phyloP scores from a whole-genome alignment of 2,888 invertebrate species.

The Eulithis prunata region DNA sequence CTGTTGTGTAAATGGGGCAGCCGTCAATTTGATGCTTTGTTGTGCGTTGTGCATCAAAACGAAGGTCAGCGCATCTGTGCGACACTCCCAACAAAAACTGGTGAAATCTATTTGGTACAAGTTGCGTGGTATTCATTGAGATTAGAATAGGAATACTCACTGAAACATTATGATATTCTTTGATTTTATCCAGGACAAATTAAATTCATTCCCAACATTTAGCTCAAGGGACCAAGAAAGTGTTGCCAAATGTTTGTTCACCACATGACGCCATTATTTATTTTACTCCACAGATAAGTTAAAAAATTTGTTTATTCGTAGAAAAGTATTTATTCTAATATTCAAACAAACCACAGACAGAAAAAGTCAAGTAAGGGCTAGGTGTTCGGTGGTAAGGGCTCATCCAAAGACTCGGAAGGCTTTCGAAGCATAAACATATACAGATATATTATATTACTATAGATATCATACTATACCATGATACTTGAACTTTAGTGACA shows the following conservation, averaged over 20 bases:
- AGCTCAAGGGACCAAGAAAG: slow-evolving; percentile 72
- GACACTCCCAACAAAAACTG: slow-evolving; percentile 74
- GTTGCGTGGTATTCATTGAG: slow-evolving; percentile 19
- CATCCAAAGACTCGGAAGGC: too few species aligned
- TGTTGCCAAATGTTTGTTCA: slow-evolving; percentile 65
- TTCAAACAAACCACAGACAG: slow-evolving; percentile 23
- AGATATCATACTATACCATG: too few species aligned
- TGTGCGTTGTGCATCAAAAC: slow-evolving; percentile 85
- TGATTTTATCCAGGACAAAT: slow-evolving; percentile 72
- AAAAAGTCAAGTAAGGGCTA: background rate
- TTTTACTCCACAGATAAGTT: slow-evolving; percentile 12
- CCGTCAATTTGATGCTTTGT: slow-evolving; percentile 86
- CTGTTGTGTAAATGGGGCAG: slow-evolving; percentile 85
- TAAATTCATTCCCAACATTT: slow-evolving; percentile 81
- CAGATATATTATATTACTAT: too few species aligned
- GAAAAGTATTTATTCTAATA: background rate
- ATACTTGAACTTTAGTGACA: too few species aligned
- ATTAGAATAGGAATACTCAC: slow-evolving; percentile 72
- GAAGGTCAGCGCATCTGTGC: slow-evolving; percentile 84
- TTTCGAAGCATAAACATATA: too few species aligned
- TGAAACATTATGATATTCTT: slow-evolving; percentile 74
- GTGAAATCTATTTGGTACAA: slow-evolving; percentile 45
- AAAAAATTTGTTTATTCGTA: background rate
- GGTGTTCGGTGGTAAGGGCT: too few species aligned
- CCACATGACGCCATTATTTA: slow-evolving; percentile 55